Evolutionary conservation across 2,113 vertebrate species (phyloP), one percentile per base, ranked within the genome.

Genomic region (Peucedramus taeniatus): DNA sequence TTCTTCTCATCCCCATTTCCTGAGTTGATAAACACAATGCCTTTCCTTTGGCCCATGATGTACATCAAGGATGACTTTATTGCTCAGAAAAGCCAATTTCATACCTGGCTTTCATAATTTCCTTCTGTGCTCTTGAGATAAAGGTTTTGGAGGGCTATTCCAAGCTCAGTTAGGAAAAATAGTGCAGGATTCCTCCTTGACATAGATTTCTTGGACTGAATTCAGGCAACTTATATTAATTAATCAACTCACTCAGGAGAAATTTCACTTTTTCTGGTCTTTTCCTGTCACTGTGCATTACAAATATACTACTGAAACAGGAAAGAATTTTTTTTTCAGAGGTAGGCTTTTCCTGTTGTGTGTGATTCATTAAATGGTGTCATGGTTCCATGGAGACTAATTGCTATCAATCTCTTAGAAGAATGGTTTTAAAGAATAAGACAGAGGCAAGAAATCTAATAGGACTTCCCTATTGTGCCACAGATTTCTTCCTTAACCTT

Each of bases 271-370:
- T 96, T 95, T 75, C 88, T 3, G 10, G 60, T 96, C 79, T 86
- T 94, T 76, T 95, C 59, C 54, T 93, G 90, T 96, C 94, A 90
- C 47, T 77, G 42, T 74, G 53, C 24, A 30, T 96, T 97, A 93
- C 83, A 95, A 96, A 96, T 96, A 95, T 16, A 74, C 86, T 87
- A 68, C 49, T 92, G 80, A 81, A 96, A 83, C 79, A 90, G 88
- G 86, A 95, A 91, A 86, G n/a, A 54, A 2, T 23, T 91, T 92
- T 90, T 90, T 94, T 96, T 92, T 47, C 42, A 60, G 76, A 92
- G 72, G 51, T 49, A 60, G 64, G 56, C 60, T 90, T 90, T 96
- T 94, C 93, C 86, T 95, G 76, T 70, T 89, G 26, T 78, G 37
- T 82, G 40, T 82, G 88, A 95, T 93, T 93, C 88, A 92, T 94